Conservation (phyloP, 2,888 invertebrate genomes). For the Leptodirus hochenwartii region DNA sequence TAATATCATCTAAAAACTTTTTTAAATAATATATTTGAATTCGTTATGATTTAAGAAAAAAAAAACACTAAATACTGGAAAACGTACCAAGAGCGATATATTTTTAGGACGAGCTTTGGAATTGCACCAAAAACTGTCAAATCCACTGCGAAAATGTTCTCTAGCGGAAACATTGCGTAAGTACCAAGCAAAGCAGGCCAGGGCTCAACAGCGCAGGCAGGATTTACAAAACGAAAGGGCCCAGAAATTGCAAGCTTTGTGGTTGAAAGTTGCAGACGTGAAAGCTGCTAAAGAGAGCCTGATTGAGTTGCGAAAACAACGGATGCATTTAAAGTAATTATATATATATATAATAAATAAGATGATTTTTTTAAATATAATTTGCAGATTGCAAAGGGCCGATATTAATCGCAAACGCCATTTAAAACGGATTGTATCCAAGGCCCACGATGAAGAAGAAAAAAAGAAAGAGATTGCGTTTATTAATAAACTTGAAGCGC, state of each 20-base stretch:
- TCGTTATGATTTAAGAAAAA: no score
- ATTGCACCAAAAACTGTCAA: conserved; percentile 84
- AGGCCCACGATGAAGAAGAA: conserved; percentile 95
- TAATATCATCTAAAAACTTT: no score
- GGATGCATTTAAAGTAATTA: conserved; percentile 43
- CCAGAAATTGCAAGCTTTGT: conserved; percentile 64
- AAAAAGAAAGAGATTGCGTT: conserved; percentile 95
- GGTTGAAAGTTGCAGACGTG: conserved; percentile 71
- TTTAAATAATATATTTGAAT: no score
- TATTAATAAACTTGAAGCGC: conserved; percentile 88
- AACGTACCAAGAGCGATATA: no score
- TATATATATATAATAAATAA: no score
- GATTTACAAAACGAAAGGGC: conserved; percentile 70
- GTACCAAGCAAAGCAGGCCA: conserved; percentile 80
- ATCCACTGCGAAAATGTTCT: conserved; percentile 73
- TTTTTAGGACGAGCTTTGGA: conserved; percentile 83
- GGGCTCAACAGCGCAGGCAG: conserved; percentile 75
- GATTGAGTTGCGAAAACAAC: conserved; percentile 58
- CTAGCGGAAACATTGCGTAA: conserved; percentile 59
- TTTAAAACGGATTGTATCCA: conserved; percentile 67
- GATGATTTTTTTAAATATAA: no score
- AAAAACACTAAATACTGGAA: no score
- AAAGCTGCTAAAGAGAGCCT: conserved; percentile 72
- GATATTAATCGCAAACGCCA: conserved; percentile 79
- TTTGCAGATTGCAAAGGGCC: conserved; percentile 58